phyloP scores from a whole-genome alignment of 2,888 invertebrate species.

The Himalopsyche anomala region DNA sequence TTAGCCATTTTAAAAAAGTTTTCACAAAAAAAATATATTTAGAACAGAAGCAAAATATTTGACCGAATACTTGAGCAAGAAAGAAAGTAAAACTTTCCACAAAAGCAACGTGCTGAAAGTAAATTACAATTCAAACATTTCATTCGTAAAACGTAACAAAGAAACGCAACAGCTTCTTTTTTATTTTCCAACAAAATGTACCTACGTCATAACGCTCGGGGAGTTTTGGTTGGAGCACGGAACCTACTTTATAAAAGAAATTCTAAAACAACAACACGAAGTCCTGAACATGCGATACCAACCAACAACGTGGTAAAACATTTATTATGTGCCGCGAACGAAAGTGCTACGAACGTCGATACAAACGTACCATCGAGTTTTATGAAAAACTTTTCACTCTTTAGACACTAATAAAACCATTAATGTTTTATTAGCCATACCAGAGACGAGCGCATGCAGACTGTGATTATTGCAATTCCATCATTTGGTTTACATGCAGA shows the following conservation, averaged over 20 bases:
- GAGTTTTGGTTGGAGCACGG: conserved; percentile 16
- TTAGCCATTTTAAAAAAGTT: too few relatives aligned
- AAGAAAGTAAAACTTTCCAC: conserved; percentile 26
- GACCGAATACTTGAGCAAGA: background rate
- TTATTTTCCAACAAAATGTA: background rate
- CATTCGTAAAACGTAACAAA: conserved; percentile 20
- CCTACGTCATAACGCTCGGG: conserved; percentile 21
- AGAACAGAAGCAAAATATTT: background rate
- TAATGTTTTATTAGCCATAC: background rate
- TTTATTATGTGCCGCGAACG: conserved; percentile 27
- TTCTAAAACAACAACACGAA: conserved; percentile 26
- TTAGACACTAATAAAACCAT: background rate
- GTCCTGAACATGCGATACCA: conserved; percentile 27
- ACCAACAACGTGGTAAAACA: conserved; percentile 15
- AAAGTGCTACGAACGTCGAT: conserved; percentile 18
- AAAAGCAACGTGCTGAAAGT: conserved; percentile 34
- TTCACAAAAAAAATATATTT: too few relatives aligned
- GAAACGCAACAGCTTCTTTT: conserved; percentile 11
- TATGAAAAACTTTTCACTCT: background rate
- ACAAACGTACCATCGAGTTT: background rate
- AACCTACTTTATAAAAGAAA: conserved; percentile 19
- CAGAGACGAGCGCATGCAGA: too few relatives aligned
- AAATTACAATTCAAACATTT: conserved; percentile 34
- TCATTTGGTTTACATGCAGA: too few relatives aligned
- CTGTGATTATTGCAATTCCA: too few relatives aligned